Evolutionary conservation across 2,888 invertebrate species (phyloP).

Genomic region (Agrotis puta): DNA sequence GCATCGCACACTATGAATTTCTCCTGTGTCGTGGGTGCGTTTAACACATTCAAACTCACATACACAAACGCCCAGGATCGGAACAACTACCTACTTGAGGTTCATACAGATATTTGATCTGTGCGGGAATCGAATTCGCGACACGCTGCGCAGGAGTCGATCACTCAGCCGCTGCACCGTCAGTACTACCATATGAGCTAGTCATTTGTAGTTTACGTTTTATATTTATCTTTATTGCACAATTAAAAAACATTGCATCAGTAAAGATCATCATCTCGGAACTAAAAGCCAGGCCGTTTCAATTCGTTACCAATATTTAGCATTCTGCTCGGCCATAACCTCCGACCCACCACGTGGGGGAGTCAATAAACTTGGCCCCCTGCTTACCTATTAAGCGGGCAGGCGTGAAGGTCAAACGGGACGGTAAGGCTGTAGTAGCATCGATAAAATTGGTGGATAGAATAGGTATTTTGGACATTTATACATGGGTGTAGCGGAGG

Average conservation of each 20-base stretch:
- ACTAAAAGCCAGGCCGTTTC: not conserved
- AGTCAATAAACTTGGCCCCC: slow-evolving; percentile 45
- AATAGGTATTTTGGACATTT: not conserved
- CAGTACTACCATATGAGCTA: too few species aligned
- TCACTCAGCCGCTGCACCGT: too few species aligned
- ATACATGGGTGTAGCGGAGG: too few species aligned
- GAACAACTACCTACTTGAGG: too few species aligned
- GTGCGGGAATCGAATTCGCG: too few species aligned
- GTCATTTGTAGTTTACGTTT: not conserved
- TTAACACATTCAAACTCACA: too few species aligned
- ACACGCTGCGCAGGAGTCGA: too few species aligned
- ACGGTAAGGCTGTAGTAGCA: not conserved
- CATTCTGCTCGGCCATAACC: slow-evolving; percentile 18
- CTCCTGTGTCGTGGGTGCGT: too few species aligned
- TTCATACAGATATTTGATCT: too few species aligned
- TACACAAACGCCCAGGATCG: too few species aligned
- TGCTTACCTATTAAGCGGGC: slow-evolving; percentile 35
- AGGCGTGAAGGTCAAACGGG: slow-evolving; percentile 46
- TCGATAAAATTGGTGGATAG: not conserved
- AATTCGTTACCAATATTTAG: slow-evolving; percentile 11
- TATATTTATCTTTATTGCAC: not conserved
- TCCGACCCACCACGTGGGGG: slow-evolving; percentile 47
- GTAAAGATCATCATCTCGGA: not conserved
- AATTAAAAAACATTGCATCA: not conserved
- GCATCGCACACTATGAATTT: too few species aligned